These are phyloP conservation scores for Myotis lucifugus DNA, from an alignment of 2,113 vertebrate species.

Conservation along the genomic window DNA sequence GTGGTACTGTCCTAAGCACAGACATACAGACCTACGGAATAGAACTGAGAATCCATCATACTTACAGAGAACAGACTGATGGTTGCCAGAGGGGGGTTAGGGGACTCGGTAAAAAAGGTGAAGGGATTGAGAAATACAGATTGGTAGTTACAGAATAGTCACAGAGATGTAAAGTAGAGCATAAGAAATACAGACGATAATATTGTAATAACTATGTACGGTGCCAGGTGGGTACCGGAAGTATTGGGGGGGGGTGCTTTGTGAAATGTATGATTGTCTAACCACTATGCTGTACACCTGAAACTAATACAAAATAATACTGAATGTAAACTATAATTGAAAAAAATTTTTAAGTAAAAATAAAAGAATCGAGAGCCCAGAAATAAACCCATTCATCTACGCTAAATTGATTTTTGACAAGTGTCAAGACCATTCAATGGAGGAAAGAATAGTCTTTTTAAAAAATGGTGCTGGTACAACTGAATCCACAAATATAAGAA, in stretches of 20 bases:
- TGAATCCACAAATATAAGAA: background rate
- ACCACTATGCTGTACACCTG: background rate
- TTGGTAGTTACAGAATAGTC: background rate
- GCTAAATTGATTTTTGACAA: background rate
- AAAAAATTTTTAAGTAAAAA: background rate
- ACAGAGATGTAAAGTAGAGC: background rate
- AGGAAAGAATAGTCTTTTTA: background rate
- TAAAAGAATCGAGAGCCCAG: background rate
- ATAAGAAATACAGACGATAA: background rate
- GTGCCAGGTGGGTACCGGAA: background rate
- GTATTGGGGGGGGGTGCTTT: background rate
- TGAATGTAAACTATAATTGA: background rate
- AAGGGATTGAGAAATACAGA: background rate
- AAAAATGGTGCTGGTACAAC: background rate
- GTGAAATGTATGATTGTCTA: background rate
- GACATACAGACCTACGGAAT: accelerated
- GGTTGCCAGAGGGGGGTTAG: background rate
- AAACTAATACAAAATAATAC: background rate
- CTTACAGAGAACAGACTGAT: background rate
- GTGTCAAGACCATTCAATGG: too few species aligned
- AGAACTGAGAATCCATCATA: background rate
- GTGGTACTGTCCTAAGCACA: background rate
- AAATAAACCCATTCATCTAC: background rate
- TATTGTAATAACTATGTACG: background rate
- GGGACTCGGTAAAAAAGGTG: background rate